Base-by-base conservation (phyloP, 2,113 vertebrate species). In the Cyprinus carpio region DNA sequence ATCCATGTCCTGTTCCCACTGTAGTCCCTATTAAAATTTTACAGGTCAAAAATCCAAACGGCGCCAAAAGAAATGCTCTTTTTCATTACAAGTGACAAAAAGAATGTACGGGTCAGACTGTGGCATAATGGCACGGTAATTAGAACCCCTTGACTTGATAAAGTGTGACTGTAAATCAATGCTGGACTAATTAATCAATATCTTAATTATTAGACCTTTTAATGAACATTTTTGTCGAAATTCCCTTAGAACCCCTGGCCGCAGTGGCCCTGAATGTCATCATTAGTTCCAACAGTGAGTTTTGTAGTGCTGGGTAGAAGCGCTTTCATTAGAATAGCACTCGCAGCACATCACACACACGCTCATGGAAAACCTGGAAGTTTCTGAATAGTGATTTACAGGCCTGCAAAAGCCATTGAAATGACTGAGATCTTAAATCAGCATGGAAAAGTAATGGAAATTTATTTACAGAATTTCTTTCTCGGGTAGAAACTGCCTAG, bases 11-110 rank as follows among this genome's bases (percentile, higher is more conserved):
- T 89, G 96, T 94, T 96, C 94, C 92, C 93, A 93, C 94, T 95
- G 95, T 96, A 95, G 91, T 96, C 92, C 96, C 94, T 96, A 97
- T 99, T 99, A 97, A 98, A 98, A 98, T 97, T 98, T 98, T 96
- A 97, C 97, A 99, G 97, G 97, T 99, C 97, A 99, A 95, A 98
- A 98, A 98, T 97, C 96, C 95, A 97, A 98, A 98, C 96, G 96
- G 95, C 96, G 95, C 95, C 98, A 97, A 96, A 96, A 97, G 96
- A 98, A 97, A 96, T 95, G 94, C 94, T 93, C 92, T 95, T 97
- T 96, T 97, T 99, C 96, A 97, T 98, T 93, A 93, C 94, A 96
- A 95, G 93, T 96, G 96, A 96, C 96, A 96, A 95, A 94, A 96
- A 94, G 94, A 95, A 89, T 60, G 95, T 97, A 92, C 91, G 95